A percentile compares a stretch with the other conserved stretches of the same genome.
Conservation (phyloP, 2,797 vertebrate species). For the Microctenopoma steveboyesi region DNA sequence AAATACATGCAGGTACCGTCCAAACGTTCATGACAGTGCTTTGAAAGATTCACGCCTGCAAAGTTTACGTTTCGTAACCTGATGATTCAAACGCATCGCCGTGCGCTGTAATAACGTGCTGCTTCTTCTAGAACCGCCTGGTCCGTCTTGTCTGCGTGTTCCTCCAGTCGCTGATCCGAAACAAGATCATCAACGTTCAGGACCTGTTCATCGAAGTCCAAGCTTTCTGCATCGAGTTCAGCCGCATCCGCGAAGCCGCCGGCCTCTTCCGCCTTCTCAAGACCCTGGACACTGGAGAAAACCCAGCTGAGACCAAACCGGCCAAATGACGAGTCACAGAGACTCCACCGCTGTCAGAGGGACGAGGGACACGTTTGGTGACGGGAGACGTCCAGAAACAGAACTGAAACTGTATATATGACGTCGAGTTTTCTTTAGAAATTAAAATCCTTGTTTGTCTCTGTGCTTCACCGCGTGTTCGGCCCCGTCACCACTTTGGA, state of each 20-base stretch:
- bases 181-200: slow-evolving; percentile 99
- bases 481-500: not conserved
- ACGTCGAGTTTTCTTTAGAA: slow-evolving; percentile 1
- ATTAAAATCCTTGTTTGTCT: not conserved
- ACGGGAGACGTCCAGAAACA: not conserved
- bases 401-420: slow-evolving; percentile 43
- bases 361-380: no score
- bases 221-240: slow-evolving; percentile 99
- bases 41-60: no score
- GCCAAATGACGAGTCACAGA: slow-evolving; percentile 81
- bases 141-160: slow-evolving; percentile 98
- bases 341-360: no score
- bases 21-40: no score
- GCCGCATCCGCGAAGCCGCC: slow-evolving; percentile 96
- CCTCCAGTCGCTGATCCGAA: slow-evolving; percentile 96
- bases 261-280: slow-evolving; percentile 97
- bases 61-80: no score
- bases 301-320: slow-evolving; percentile 88
- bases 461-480: not conserved
- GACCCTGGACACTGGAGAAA: slow-evolving; percentile 95
- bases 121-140: slow-evolving; percentile 90
- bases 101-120: no score
- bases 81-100: no score
- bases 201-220: slow-evolving; percentile 99
- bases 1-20: slow-evolving; percentile 95